Conservation (phyloP, 2,113 vertebrate species). For the Colius striatus region DNA sequence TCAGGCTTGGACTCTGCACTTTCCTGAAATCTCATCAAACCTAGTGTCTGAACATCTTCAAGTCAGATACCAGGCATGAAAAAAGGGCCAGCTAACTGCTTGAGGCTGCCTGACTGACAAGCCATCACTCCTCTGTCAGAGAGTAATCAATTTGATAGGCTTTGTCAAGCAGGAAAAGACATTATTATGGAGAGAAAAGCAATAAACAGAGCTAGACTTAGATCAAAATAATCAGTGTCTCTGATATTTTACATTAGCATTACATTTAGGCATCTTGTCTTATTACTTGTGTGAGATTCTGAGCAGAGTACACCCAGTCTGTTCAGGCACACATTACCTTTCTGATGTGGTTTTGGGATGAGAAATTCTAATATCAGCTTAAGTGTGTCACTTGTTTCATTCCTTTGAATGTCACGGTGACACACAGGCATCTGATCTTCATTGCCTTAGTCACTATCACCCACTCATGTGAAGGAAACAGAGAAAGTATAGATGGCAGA, state of each 20-base stretch:
- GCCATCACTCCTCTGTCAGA: background rate
- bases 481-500: fast-evolving
- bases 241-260: background rate
- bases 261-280: fast-evolving
- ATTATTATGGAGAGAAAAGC: background rate
- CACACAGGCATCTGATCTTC: background rate
- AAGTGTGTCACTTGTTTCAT: background rate
- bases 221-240: background rate
- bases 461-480: background rate
- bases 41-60: background rate
- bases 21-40: constrained; percentile 2
- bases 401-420: background rate
- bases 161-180: background rate
- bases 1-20: background rate
- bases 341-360: background rate
- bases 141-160: background rate
- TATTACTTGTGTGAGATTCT: background rate
- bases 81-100: background rate
- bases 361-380: background rate
- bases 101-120: background rate
- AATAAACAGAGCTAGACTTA: background rate
- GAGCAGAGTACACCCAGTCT: fast-evolving
- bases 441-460: background rate
- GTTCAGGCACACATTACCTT: fast-evolving
- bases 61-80: background rate